Evolutionary conservation across 1,140 invertebrate genomes (phyloP), one percentile per base, ranked within the genome.

Genomic region (Pristionchus pacificus): DNA sequence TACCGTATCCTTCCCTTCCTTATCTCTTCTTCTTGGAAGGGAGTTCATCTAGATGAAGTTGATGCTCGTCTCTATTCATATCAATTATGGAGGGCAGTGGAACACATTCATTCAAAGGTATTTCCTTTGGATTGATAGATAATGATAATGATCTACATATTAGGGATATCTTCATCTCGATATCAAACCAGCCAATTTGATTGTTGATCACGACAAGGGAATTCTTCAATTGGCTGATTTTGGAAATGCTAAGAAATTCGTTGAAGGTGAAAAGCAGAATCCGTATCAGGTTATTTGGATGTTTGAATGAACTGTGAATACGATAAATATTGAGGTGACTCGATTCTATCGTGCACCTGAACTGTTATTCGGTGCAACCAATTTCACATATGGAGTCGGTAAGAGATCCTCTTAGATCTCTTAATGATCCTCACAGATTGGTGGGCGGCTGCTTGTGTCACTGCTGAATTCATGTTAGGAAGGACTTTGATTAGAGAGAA

Each of bases 401-500:
- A 31, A 57, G 49, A 33, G 55, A 10, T 13, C 14, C 25, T 30
- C 27, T 27, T n/a, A 27, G 2, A 30, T 19, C 19, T 61, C 25
- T 59, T 70, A 32, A 72, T 32, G 38, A 2, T 6, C 30, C 15
- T 78, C 81, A 2, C 81, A 95, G 93, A 98, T 88, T 93, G 97
- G 71, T 98, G 95, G 95, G 96, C 93, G 85, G 95, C 95, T 74
- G 95, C 95, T 60, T 98, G 96, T 87, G 95, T 98, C 19, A 86
- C 98, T 79, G 95, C 95, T 38, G 96, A 98, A 87, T 86, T 98
- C 70, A 64, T 80, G 14, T 58, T 74, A 68, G 94, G 95, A 62
- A 93, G 97, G 84, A 95, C 95, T n/a, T 97, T 98, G 84, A 97
- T 98, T 86, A 95, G 95, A n/a, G 95, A 95, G 15, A 95, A 98